Conservation (phyloP, 2,888 invertebrate genomes). For the Prionchulus punctatus region DNA sequence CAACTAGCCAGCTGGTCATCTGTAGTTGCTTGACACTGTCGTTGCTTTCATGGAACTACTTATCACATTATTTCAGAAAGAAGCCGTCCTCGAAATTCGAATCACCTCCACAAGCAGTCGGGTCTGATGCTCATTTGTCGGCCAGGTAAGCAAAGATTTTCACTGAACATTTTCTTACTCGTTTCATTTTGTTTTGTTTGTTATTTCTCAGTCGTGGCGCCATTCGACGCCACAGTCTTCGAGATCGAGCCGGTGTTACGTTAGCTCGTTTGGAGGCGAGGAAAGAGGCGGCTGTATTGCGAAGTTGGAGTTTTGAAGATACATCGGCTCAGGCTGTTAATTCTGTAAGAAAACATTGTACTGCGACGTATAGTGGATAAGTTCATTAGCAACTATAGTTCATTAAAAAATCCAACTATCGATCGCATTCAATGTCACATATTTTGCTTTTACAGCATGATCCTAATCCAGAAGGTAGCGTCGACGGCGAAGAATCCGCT, state of each 20-base stretch:
- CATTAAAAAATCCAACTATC: too few relatives aligned
- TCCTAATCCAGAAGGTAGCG: too few relatives aligned
- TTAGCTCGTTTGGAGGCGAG: slow-evolving; percentile 28
- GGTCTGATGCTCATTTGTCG: slow-evolving; percentile 17
- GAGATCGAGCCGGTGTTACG: slow-evolving; percentile 28
- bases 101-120: slow-evolving; percentile 23
- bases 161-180: background rate
- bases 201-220: slow-evolving; percentile 20
- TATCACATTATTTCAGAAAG: slow-evolving; percentile 4
- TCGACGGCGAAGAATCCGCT: too few relatives aligned
- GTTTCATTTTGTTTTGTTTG: background rate
- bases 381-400: too few relatives aligned
- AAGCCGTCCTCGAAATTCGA: slow-evolving; percentile 25
- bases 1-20: too few relatives aligned
- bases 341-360: too few relatives aligned
- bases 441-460: too few relatives aligned
- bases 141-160: slow-evolving; percentile 14
- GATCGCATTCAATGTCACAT: too few relatives aligned
- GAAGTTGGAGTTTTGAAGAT: slow-evolving; percentile 16
- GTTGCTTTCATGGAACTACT: too few relatives aligned
- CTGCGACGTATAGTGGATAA: too few relatives aligned
- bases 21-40: background rate
- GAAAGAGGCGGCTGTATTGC: slow-evolving; percentile 23
- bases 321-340: too few relatives aligned
- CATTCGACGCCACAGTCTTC: slow-evolving; percentile 27